phyloP scores from a whole-genome alignment of 2,888 invertebrate genomes.

The Cantharis rustica region DNA sequence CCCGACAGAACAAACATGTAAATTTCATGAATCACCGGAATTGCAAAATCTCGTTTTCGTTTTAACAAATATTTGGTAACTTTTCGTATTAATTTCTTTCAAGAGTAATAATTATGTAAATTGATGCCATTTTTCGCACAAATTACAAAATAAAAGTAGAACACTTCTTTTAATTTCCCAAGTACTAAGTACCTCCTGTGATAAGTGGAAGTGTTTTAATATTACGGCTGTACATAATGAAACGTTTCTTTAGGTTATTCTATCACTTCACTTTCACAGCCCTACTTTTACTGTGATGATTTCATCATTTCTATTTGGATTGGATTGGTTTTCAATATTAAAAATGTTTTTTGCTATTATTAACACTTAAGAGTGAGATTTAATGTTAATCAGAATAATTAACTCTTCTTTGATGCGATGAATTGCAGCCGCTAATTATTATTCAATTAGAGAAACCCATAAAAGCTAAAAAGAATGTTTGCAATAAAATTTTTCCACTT shows the following conservation, averaged over 20 bases:
- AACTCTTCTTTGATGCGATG: neutral
- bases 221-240: neutral
- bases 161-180: neutral
- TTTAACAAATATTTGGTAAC: neutral
- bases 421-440: neutral
- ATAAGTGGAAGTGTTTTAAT: neutral
- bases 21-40: conserved; percentile 17
- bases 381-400: neutral
- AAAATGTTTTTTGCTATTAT: neutral
- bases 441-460: neutral
- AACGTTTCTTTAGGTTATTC: neutral
- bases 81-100: neutral
- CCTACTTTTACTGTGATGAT: neutral
- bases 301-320: neutral
- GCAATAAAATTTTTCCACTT: neutral
- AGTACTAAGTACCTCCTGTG: neutral
- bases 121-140: neutral
- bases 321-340: neutral
- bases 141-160: neutral
- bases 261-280: neutral
- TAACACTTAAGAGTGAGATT: neutral
- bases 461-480: neutral
- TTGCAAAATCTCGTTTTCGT: conserved; percentile 10
- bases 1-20: conserved; percentile 25
- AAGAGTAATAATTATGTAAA: neutral